Base-by-base conservation (phyloP, 2,797 vertebrate genomes). In the Nasua narica region DNA sequence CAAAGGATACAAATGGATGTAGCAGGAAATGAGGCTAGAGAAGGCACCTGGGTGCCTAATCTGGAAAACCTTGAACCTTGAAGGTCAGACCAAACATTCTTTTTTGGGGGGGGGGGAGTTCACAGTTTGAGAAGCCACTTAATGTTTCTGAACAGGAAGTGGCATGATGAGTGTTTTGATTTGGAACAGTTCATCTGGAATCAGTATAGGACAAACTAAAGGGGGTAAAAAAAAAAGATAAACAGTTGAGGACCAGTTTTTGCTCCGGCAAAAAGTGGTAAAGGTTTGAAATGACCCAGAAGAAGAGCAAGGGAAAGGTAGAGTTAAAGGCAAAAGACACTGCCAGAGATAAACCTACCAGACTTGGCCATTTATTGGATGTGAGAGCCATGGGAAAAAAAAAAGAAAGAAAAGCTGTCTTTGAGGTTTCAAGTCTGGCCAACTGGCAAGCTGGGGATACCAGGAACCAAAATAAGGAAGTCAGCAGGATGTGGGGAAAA, bases 401-500 rank as follows among this genome's bases (percentile, higher is more conserved):
- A n/a, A 35, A 83, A 56, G 18, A n/a, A 46, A 67, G 60, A 94
- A 32, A 79, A 77, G 27, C n/a, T 79, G 27, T 76, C 87, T 91
- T 89, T 95, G n/a, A 95, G 56, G 74, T 94, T 88, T 88, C 74
- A 18, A 35, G 35, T 93, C 78, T 91, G 40, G 83, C 56, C 18
- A 78, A 76, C 58, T 46, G 27, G 40, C 25, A 93, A 40, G 13
- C 25, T 83, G 92, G 27, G 74, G 62, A 83, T 35, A 65, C 87
- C 87, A 87, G 58, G 14, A 94, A 93, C 70, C 74, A 96, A 97
- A 97, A 95, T 90, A 91, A 97, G 79, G 91, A 97, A 96, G 94
- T 97, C 78, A 78, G 87, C 69, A 84, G 76, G 76, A 87, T 74
- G 12, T 83, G 37, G 27, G 58, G 48, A 35, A 97, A 97, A 96